Base-by-base conservation (phyloP, 2,113 vertebrate genomes). In the Microcebus ravelobensis region DNA sequence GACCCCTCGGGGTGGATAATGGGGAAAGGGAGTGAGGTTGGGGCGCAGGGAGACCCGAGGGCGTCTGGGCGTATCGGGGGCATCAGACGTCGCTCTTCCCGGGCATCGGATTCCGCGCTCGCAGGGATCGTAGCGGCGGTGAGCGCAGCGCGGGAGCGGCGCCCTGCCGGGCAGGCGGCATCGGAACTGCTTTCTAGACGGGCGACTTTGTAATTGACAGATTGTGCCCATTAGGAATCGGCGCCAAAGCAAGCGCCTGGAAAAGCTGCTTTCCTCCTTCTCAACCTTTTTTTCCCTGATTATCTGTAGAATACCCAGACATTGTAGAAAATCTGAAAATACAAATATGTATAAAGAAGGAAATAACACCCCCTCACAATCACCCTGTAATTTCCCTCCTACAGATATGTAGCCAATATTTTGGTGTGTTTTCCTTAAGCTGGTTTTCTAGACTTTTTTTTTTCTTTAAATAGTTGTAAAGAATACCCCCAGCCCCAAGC, bases 401-500 rank as follows among this genome's bases (percentile, higher is more conserved):
- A 31, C 59, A 86, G 74, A 20, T 29, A 25, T 29, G 59, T 13
- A 25, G 42, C 65, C 67, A 84, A 17, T 27, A 45, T 18, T 76
- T 48, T 20, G 31, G 39, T 25, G 8, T 76, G 25, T 59, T 86
- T 77, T 67, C 90, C 48, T 89, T 34, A 48, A 18, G 20, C 14
- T 48, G 31, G 36, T 84, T 89, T 86, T 86, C 82, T 18, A 42
- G 83, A 87, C 6, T 25, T 34, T 61, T 63, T 25, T 25, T 57
- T 89, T 87, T 68, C 71, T 59, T 80, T 81, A 29, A n/a, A 79
- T 42, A 50, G 55, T 34, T 87, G 70, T 50, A 9, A 63, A 63
- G 45, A 0, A 23, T 0, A 0, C 15, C 9, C 12, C 36, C 42
- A 3, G 6, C 21, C n/a, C 13, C 55, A n/a, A n/a, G 42, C 8